Evolutionary conservation across 2,113 vertebrate genomes (phyloP).

Genomic region (Dasyprocta punctata): DNA sequence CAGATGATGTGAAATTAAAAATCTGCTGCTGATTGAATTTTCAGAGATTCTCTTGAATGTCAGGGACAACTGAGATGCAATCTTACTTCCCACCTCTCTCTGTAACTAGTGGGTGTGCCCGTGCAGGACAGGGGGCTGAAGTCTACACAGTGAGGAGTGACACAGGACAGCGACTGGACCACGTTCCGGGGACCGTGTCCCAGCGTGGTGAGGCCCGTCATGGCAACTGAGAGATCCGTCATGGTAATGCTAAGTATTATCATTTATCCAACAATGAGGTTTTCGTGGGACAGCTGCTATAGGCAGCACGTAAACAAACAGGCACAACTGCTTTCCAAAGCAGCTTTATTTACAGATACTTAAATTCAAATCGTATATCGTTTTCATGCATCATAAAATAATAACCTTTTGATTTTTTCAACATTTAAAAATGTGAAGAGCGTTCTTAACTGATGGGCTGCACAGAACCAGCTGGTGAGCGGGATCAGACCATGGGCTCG

Average conservation of each 20-base stretch:
- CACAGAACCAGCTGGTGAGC: not conserved
- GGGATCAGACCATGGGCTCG: too few species aligned
- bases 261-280: not conserved
- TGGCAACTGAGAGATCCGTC: not conserved
- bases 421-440: not conserved
- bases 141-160: too few species aligned
- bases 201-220: accelerated
- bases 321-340: not conserved
- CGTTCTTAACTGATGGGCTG: not conserved
- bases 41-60: not conserved
- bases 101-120: not conserved
- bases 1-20: slow-evolving; percentile 60
- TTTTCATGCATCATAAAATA: not conserved
- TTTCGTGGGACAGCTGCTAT: not conserved
- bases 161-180: not conserved
- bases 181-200: not conserved
- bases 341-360: not conserved
- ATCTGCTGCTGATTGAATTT: not conserved
- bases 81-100: slow-evolving; percentile 56
- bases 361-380: not conserved
- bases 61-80: slow-evolving; percentile 43
- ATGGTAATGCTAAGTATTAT: not conserved
- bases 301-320: not conserved
- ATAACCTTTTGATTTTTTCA: not conserved
- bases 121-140: not conserved